A percentile compares a stretch with the other conserved stretches of the same genome.
Conservation (phyloP, 2,797 vertebrate species). For the Gymnothorax javanicus region DNA sequence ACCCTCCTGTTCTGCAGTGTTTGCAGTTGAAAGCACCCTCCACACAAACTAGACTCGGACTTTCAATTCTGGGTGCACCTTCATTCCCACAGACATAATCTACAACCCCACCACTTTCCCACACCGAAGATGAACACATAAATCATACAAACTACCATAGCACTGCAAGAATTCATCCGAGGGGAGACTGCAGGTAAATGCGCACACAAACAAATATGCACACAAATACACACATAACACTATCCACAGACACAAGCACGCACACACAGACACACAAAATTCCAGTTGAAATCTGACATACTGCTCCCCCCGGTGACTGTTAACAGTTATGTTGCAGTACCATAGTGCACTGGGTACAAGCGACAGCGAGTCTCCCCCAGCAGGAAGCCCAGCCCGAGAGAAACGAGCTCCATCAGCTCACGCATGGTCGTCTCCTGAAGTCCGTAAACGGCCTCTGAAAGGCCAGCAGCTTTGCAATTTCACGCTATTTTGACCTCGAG, state of each 20-base stretch:
- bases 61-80: background rate
- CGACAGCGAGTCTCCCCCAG: background rate
- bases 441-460: background rate
- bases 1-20: background rate
- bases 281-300: background rate
- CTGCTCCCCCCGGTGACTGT: background rate
- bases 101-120: too few species aligned
- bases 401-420: background rate
- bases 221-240: background rate
- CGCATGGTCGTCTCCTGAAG: background rate
- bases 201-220: background rate
- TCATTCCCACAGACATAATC: background rate
- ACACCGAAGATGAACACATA: too few species aligned
- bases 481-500: background rate
- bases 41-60: background rate
- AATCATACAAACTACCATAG: background rate
- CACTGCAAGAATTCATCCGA: background rate
- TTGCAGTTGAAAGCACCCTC: background rate
- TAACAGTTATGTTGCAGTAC: background rate
- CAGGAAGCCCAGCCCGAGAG: background rate
- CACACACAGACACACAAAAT: background rate
- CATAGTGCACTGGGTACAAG: background rate
- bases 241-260: background rate
- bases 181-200: background rate
- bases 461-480: conserved; percentile 8